These are phyloP conservation scores for Nebria brevicollis DNA, from an alignment of 2,888 invertebrate genomes.

Conservation along the genomic window DNA sequence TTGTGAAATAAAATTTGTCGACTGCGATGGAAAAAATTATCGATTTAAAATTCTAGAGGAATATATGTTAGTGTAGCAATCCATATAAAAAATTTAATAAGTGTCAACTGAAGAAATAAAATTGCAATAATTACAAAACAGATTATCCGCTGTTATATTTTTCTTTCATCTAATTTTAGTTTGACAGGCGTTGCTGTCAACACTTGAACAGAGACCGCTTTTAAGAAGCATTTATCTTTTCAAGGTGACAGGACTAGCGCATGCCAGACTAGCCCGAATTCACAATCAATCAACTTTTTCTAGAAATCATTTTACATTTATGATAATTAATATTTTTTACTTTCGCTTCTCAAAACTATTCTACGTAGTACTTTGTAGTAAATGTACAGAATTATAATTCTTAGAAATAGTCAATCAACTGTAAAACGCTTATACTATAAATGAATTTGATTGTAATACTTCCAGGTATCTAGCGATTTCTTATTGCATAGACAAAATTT, in stretches of 20 bases:
- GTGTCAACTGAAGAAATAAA: not conserved
- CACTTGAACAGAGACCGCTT: not conserved
- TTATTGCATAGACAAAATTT: too few species aligned
- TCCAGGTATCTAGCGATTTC: too few species aligned
- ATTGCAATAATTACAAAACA: not conserved
- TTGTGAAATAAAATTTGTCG: too few species aligned
- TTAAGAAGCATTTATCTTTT: slow-evolving; percentile 10
- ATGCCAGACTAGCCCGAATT: not conserved
- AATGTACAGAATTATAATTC: too few species aligned
- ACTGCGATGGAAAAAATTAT: too few species aligned
- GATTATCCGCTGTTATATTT: not conserved
- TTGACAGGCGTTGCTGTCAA: slow-evolving; percentile 10
- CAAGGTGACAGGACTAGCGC: not conserved
- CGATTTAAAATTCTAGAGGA: not conserved
- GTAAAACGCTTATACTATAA: too few species aligned
- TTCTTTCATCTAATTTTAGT: not conserved
- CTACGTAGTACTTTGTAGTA: not conserved
- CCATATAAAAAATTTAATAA: not conserved
- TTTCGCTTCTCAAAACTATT: not conserved
- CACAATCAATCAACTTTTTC: slow-evolving; percentile 19
- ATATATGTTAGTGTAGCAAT: not conserved
- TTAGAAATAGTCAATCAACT: too few species aligned
- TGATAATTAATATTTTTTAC: slow-evolving; percentile 5
- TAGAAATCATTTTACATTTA: not conserved
- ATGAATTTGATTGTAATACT: too few species aligned